A percentile compares a stretch with the other conserved stretches of the same genome.
phyloP scores from a whole-genome alignment of 2,113 vertebrate genomes.

The Pterocles gutturalis region DNA sequence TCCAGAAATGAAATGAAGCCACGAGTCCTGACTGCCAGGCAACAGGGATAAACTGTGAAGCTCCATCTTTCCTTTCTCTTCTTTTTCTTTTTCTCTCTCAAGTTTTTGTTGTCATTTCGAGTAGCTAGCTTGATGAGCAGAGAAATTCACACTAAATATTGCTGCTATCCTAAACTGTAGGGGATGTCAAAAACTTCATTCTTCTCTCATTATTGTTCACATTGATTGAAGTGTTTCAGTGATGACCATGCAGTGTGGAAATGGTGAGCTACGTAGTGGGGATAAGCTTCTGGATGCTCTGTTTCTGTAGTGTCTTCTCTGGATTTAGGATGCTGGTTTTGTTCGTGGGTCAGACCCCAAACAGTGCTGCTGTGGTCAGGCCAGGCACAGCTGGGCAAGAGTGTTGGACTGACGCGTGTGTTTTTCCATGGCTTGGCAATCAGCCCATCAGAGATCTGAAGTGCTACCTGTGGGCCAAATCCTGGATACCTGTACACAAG shows the following conservation, averaged over 20 bases:
- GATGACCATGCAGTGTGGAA: neutral
- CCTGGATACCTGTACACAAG: neutral
- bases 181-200: neutral
- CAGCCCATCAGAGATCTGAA: neutral
- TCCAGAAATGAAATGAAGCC: neutral
- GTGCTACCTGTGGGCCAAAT: neutral
- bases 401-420: neutral
- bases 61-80: neutral
- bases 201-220: neutral
- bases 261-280: neutral
- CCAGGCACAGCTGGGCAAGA: neutral
- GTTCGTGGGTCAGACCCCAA: neutral
- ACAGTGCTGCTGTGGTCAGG: neutral
- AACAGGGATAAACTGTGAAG: neutral
- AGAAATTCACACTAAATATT: conserved; percentile 53
- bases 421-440: neutral
- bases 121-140: conserved; percentile 1
- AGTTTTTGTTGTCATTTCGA: neutral
- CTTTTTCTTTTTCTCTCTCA: neutral
- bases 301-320: neutral
- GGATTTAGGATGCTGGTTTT: neutral
- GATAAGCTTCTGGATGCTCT: conserved; percentile 5
- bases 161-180: conserved; percentile 56
- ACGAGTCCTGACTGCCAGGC: neutral
- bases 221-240: neutral